Percentiles rank a stretch among this genome's conserved stretches.
phyloP scores from a whole-genome alignment of 2,113 vertebrate species.

The Anseranas semipalmata region DNA sequence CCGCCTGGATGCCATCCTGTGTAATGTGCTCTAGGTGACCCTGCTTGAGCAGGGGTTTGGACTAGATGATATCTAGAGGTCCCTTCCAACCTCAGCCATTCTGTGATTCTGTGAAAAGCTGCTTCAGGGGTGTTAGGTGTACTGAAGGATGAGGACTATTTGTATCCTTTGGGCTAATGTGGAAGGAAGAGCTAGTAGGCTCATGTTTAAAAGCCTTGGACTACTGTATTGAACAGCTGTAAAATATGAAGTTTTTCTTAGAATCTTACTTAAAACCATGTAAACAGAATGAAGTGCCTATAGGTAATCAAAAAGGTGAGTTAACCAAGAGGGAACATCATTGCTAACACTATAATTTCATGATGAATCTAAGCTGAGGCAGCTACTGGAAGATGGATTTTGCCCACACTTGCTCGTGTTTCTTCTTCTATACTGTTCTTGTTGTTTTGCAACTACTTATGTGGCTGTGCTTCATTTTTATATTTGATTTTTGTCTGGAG shows the following conservation, averaged over 20 bases:
- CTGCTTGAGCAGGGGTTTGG: too few relatives aligned
- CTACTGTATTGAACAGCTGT: neutral
- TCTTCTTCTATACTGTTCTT: neutral
- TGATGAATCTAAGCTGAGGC: neutral
- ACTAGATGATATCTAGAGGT: too few relatives aligned
- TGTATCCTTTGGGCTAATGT: neutral
- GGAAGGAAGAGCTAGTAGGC: neutral
- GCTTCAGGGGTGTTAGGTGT: neutral
- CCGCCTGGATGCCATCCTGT: too few relatives aligned
- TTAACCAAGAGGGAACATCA: neutral
- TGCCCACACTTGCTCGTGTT: neutral
- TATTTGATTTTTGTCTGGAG: neutral
- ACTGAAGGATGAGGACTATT: neutral
- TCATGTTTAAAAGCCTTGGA: neutral
- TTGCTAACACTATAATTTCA: neutral
- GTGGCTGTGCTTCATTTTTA: neutral
- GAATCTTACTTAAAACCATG: neutral
- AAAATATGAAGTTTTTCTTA: neutral
- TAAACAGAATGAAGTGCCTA: neutral
- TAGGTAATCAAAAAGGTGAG: neutral
- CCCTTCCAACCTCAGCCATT: too few relatives aligned
- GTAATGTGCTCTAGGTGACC: too few relatives aligned
- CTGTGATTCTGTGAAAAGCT: neutral
- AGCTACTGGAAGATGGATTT: neutral
- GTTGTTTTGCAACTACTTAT: neutral